A percentile compares a stretch with the other conserved stretches of the same genome.
These are phyloP conservation scores for Danio rerio DNA, from an alignment of 2,113 vertebrate species.

Conservation along the genomic window GRCz12tu NC_133195.1:33187501-33188000, in stretches of 20 bases:
- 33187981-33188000: conserved; percentile 14
- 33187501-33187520: neutral
- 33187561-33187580: neutral
- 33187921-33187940: neutral
- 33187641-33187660: neutral
- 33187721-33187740: no score
- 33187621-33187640: neutral
- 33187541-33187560: neutral
- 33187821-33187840: neutral
- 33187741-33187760: no score
- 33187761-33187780: no score
- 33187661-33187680: neutral
- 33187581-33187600: neutral
- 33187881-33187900: conserved; percentile 48
- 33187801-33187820: neutral
- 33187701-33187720: no score
- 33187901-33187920: conserved; percentile 29
- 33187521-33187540: neutral
- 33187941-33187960: conserved; percentile 11
- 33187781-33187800: neutral
- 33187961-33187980: conserved; percentile 32
- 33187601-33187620: neutral
- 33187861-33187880: conserved; percentile 25
- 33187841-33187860: neutral
- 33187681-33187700: no score